phyloP scores from a whole-genome alignment of 2,113 vertebrate genomes.

The Aptenodytes forsteri region DNA sequence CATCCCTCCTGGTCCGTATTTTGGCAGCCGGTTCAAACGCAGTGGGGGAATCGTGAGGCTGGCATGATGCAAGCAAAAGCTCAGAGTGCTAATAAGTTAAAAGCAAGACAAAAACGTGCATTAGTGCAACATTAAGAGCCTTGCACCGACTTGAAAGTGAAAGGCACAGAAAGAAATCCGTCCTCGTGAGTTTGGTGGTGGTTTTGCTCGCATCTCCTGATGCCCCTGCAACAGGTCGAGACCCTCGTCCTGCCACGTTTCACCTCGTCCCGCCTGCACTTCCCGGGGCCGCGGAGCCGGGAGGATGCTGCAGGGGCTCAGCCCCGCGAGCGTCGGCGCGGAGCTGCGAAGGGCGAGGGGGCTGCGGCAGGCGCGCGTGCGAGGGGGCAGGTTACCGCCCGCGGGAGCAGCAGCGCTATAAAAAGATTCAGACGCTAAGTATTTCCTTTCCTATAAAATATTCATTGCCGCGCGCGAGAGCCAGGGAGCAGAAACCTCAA shows the following conservation, averaged over 20 bases:
- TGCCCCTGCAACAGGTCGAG: accelerated
- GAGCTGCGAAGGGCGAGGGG: not conserved
- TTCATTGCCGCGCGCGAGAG: conserved; percentile 84
- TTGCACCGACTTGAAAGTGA: accelerated
- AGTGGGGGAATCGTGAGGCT: not conserved
- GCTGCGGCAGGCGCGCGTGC: not conserved
- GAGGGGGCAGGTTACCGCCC: conserved; percentile 75
- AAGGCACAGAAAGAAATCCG: not conserved
- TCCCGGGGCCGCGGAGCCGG: accelerated
- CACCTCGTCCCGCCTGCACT: not conserved
- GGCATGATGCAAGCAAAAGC: not conserved
- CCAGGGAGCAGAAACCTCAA: conserved; percentile 92
- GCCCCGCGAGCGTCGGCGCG: not conserved
- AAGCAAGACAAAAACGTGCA: not conserved
- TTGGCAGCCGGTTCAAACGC: not conserved
- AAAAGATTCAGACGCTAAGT: conserved; percentile 92
- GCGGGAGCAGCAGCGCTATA: conserved; percentile 83
- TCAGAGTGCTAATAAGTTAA: not conserved
- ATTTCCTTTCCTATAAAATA: conserved; percentile 98
- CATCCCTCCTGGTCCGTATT: not conserved
- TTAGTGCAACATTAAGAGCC: accelerated
- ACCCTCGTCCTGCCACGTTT: too few species aligned
- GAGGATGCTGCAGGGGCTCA: not conserved
- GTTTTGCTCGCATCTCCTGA: not conserved
- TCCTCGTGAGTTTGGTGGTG: accelerated